Evolutionary conservation across 2,888 invertebrate species (phyloP).

Genomic region (Rhogogaster chlorosoma): DNA sequence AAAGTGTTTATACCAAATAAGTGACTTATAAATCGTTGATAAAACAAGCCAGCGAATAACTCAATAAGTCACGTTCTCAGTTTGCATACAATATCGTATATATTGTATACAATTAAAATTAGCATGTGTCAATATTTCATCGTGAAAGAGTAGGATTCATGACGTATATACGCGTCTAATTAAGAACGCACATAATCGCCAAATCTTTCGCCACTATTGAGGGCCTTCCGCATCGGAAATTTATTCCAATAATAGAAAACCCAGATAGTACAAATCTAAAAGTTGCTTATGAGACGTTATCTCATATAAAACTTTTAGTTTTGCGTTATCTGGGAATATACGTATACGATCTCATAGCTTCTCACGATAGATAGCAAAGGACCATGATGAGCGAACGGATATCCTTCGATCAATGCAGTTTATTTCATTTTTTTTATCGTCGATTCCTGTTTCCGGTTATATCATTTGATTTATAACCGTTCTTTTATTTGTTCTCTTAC

Average conservation of each 20-base stretch:
- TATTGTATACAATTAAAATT: background rate
- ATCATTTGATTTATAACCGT: too few species aligned
- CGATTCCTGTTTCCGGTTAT: too few species aligned
- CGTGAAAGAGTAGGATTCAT: background rate
- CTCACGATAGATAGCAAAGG: too few species aligned
- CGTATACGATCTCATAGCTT: background rate
- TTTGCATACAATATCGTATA: background rate
- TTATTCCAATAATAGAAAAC: background rate
- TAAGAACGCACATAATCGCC: too few species aligned
- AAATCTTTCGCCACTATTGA: background rate
- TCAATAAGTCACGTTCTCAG: background rate
- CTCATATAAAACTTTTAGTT: too few species aligned
- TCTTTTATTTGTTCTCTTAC: too few species aligned
- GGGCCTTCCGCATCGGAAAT: background rate
- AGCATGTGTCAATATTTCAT: background rate
- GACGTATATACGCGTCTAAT: background rate
- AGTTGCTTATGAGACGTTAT: too few species aligned
- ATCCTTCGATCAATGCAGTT: too few species aligned
- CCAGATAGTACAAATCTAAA: too few species aligned
- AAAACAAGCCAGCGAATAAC: background rate
- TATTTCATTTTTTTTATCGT: too few species aligned
- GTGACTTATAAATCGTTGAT: background rate
- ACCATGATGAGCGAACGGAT: too few species aligned
- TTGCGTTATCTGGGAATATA: background rate
- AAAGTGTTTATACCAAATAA: background rate